phyloP scores from a whole-genome alignment of 2,113 vertebrate genomes.

The Pollimyrus isidori region DNA sequence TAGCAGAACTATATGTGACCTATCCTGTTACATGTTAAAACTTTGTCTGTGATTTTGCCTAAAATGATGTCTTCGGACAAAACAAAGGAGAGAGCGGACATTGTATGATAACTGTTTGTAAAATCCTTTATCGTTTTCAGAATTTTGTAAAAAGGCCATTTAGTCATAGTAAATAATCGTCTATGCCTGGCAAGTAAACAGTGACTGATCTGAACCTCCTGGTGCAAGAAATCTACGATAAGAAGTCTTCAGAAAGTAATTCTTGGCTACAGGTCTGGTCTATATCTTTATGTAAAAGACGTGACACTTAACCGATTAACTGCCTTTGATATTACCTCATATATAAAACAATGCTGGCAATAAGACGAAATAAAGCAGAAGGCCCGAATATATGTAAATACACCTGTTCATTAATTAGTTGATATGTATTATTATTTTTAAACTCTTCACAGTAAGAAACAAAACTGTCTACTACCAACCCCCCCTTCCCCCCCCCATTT shows the following conservation, averaged over 20 bases:
- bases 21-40: not conserved
- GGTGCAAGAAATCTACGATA: not conserved
- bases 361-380: not conserved
- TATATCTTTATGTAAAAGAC: not conserved
- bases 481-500: not conserved
- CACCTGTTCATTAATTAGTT: not conserved
- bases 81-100: not conserved
- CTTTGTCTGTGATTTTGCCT: not conserved
- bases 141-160: not conserved
- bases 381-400: not conserved
- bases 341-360: not conserved
- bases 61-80: not conserved
- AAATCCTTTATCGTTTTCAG: not conserved
- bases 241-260: not conserved
- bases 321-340: not conserved
- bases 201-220: not conserved
- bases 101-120: not conserved
- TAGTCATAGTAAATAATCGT: not conserved
- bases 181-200: not conserved
- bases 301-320: not conserved
- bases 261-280: not conserved
- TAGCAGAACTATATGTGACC: not conserved
- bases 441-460: not conserved
- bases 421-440: not conserved
- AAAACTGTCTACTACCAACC: not conserved